Evolutionary conservation across 1,140 invertebrate genomes (phyloP), one percentile per base, ranked within the genome.

Genomic region (Zaprionus davidi): DNA sequence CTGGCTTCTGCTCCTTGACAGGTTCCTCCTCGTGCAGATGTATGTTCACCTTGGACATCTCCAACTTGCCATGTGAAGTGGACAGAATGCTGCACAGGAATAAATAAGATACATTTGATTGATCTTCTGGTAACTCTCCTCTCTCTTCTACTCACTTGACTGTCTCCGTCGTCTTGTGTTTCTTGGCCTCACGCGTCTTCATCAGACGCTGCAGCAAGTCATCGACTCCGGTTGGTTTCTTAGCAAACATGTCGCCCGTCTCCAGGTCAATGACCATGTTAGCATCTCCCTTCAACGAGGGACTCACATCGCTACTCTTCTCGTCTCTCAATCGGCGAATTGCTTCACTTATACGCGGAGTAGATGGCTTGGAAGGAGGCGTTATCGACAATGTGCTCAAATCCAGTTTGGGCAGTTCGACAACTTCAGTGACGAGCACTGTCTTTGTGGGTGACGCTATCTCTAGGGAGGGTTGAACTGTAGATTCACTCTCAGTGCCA

Each of bases 181-280:
- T 36, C 68, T 77, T 80, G n/a, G 75, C 74, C 38, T 91, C 85
- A 0, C 92, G 88, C 58, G 95, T 95, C 60, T 94, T 93, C 17
- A 94, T 90, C 79, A 95, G 94, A 67, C 95, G 92, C 64, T 95
- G 82, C 60, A 95, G 91, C 44, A 96, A 92, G 56, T 92, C 85
- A 58, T 93, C 91, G 1, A 95, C 91, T 38, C 94, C 94, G 41
- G 92, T 92, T 38, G 93, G 84, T 67, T 93, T 93, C 31, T 90
- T 88, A 22, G 79, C 63, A 28, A 91, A 82, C 77, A 92, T 85
- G 15, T 90, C 68, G 0, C 92, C 85, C 1, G 92, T 72, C 36
- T 93, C 93, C 46, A 95, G 82, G 81, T 95, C 94, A 56, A 95
- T 95, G 5, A 95, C 73, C 78, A 93, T 93, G 80, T 94, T 93